Base-by-base conservation (phyloP, 2,888 invertebrate species). In the Drymonia ruficornis region DNA sequence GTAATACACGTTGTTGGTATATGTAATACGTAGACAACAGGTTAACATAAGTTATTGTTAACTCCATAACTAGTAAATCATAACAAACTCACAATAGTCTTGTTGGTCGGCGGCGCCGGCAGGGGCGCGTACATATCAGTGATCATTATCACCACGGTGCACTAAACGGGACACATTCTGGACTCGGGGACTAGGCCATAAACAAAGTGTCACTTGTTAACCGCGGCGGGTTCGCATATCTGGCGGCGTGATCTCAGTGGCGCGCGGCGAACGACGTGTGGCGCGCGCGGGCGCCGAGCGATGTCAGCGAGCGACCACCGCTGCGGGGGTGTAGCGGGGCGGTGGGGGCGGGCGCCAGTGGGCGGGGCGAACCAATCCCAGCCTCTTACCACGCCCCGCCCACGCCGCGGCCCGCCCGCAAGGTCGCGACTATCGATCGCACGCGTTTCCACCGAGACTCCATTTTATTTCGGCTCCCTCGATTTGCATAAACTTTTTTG, bases 401-500 rank as follows among this genome's bases (percentile, higher is more conserved):
- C 83, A 85, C 84, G 70, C 78, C 65, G 65, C 56, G 81, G 81
- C 82, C 89, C 90, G 89, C 91, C 90, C 83, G 83, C 90, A 90
- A 91, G 90, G 91, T 89, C 89, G 87, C 82, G 73, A 78, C 78
- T 90, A 91, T 91, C 90, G 92, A 91, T 92, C 92, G 89, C 85
- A 88, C 87, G 87, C 89, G 88, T 83, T 72, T 77, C 70, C 74
- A 68, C 71, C 64, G 72, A 78, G 89, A 89, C 89, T 90, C 91
- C 92, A 92, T 93, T 93, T 91, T 91, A 91, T 91, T 91, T 90
- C 85, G 86, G 84, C 82, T 87, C 78, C 79, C 82, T 74, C 78
- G 85, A 91, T 92, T 91, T 91, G 91, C 91, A 91, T 92, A 90
- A 88, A 85, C 81, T 87, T 87, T 87, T 89, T 89, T 87, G 84